Evolutionary conservation across 1,140 invertebrate genomes (phyloP).

Genomic region (Drosophila azteca): DNA sequence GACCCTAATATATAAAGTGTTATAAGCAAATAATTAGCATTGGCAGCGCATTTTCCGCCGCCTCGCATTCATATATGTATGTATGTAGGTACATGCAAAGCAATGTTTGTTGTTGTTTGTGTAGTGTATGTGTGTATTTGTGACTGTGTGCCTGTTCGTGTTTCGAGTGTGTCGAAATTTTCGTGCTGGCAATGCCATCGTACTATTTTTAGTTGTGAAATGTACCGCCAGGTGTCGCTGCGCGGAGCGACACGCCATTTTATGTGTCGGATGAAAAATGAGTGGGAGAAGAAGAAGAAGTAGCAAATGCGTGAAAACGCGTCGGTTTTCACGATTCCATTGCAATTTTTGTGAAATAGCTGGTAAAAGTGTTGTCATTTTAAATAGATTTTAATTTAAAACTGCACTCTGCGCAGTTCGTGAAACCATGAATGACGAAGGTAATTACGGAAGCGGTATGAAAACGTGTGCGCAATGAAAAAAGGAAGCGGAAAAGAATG

Average conservation of each 20-base stretch:
- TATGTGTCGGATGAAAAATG: slow-evolving; percentile 4
- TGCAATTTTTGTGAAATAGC: background rate
- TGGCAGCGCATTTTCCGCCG: background rate
- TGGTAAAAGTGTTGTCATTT: background rate
- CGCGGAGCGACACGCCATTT: slow-evolving; percentile 32
- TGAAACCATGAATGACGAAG: slow-evolving; percentile 28
- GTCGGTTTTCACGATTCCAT: slow-evolving; percentile 18
- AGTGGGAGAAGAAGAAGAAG: slow-evolving; percentile 11
- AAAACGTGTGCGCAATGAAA: background rate
- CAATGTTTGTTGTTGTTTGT: slow-evolving; percentile 1
- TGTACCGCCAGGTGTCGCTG: slow-evolving; percentile 10
- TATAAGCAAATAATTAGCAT: background rate
- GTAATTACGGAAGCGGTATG: background rate
- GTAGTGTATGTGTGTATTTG: background rate
- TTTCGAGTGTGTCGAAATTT: slow-evolving; percentile 19
- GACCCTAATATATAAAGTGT: slow-evolving; percentile 2
- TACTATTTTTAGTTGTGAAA: background rate
- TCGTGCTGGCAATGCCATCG: slow-evolving; percentile 41
- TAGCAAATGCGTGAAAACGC: slow-evolving; percentile 40
- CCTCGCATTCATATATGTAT: too few relatives aligned
- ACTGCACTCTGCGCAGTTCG: too few relatives aligned
- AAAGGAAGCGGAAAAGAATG: background rate
- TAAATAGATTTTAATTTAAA: background rate
- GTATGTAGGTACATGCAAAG: background rate
- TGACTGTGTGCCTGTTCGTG: background rate